Evolutionary conservation across 2,797 vertebrate genomes (phyloP).

Genomic region (Liasis olivaceus): DNA sequence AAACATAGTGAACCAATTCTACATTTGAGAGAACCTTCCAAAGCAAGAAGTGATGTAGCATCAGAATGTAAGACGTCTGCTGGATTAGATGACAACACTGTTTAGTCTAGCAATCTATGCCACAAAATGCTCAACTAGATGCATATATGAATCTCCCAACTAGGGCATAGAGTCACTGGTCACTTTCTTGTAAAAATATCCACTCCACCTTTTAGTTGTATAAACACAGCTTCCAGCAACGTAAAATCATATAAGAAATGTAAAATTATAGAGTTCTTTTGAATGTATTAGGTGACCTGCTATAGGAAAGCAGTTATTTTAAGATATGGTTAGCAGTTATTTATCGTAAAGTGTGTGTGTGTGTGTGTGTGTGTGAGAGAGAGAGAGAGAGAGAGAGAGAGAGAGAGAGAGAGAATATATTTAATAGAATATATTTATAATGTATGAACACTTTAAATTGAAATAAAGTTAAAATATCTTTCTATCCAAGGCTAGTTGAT

Average conservation of each 20-base stretch:
- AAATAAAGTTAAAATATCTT: not conserved
- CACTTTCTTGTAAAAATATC: not conserved
- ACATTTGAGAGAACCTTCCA: not conserved
- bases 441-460: not conserved
- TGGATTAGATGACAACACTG: not conserved
- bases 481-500: not conserved
- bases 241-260: too few relatives aligned
- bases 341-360: not conserved
- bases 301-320: not conserved
- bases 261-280: not conserved
- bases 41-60: not conserved
- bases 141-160: too few relatives aligned
- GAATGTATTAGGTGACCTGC: not conserved
- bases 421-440: too few relatives aligned
- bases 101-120: too few relatives aligned
- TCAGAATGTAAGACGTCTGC: not conserved
- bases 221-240: not conserved
- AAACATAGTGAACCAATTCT: not conserved
- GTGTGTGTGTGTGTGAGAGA: too few relatives aligned
- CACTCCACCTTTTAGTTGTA: not conserved
- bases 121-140: too few relatives aligned
- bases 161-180: too few relatives aligned
- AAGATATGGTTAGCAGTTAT: not conserved
- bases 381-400: too few relatives aligned
- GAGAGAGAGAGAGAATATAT: too few relatives aligned